These are phyloP conservation scores for Conistra vaccinii DNA, from an alignment of 2,888 invertebrate genomes.

Conservation along the genomic window DNA sequence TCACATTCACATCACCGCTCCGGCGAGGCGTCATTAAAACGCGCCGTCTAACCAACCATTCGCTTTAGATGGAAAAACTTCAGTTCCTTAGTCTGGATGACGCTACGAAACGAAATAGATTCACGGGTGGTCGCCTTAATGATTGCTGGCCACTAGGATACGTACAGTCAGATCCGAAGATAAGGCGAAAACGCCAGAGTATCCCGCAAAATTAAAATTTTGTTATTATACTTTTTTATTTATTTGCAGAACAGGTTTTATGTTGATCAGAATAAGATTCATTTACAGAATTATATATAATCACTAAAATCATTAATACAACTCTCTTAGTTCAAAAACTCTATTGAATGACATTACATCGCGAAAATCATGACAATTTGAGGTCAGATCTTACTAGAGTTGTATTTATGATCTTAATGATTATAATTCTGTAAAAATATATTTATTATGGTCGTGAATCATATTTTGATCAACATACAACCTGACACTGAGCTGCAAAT, in stretches of 20 bases:
- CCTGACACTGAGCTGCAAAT: background rate
- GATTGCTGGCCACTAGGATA: conserved; percentile 72
- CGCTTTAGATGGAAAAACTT: conserved; percentile 60
- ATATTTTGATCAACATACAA: background rate
- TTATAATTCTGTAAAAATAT: background rate
- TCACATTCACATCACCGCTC: conserved; percentile 49
- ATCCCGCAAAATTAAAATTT: background rate
- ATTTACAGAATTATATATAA: background rate
- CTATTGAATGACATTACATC: too few relatives aligned
- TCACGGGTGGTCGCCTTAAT: conserved; percentile 82
- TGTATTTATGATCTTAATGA: background rate
- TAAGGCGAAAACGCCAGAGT: conserved; percentile 12
- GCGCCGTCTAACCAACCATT: conserved; percentile 52
- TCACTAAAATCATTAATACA: background rate
- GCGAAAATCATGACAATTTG: background rate
- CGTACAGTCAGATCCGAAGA: conserved; percentile 60
- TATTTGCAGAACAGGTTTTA: background rate
- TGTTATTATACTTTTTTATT: background rate
- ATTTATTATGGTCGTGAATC: background rate
- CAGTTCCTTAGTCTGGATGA: conserved; percentile 58
- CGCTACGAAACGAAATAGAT: conserved; percentile 73
- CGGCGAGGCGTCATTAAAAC: conserved; percentile 50
- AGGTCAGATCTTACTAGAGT: background rate
- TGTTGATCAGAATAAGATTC: background rate
- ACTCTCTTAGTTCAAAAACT: background rate